phyloP scores from a whole-genome alignment of 1,140 invertebrate genomes.

The Nasonia longicornis region DNA sequence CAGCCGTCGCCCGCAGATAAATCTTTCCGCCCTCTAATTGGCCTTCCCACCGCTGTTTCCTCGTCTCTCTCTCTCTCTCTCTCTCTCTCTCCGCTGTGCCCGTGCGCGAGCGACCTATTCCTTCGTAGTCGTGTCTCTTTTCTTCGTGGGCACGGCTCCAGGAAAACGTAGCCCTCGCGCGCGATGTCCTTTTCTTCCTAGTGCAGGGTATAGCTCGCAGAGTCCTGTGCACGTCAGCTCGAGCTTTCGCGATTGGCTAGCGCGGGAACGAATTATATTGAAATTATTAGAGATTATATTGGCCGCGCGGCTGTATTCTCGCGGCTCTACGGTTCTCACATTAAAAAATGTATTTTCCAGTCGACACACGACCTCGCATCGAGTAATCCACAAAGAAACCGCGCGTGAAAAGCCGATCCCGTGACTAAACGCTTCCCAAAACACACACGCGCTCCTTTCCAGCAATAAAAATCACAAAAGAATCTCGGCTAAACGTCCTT shows the following conservation, averaged over 20 bases:
- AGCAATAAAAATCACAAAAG: not conserved
- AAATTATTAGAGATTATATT: constrained; percentile 69
- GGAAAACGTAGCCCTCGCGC: constrained; percentile 55
- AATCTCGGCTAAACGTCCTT: constrained; percentile 14
- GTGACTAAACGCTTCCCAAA: not conserved
- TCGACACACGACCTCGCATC: not conserved
- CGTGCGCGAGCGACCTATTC: constrained; percentile 17
- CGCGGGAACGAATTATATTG: constrained; percentile 64
- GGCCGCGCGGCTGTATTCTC: constrained; percentile 59
- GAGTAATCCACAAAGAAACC: not conserved
- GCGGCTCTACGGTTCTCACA: constrained; percentile 46
- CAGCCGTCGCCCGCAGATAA: constrained; percentile 69
- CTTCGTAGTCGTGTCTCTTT: constrained; percentile 14
- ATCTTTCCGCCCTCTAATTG: constrained; percentile 70
- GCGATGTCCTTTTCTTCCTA: constrained; percentile 16
- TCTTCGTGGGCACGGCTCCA: constrained; percentile 63
- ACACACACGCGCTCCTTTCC: not conserved
- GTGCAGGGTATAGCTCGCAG: not conserved
- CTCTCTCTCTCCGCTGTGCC: constrained; percentile 49
- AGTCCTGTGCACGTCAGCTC: constrained; percentile 1
- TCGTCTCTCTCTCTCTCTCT: constrained; percentile 57
- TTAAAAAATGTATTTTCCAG: too few species aligned
- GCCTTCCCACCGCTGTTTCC: constrained; percentile 67
- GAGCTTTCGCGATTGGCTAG: constrained; percentile 41
- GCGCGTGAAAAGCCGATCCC: not conserved